phyloP scores from a whole-genome alignment of 2,888 invertebrate species.

The Macrophya annulata region DNA sequence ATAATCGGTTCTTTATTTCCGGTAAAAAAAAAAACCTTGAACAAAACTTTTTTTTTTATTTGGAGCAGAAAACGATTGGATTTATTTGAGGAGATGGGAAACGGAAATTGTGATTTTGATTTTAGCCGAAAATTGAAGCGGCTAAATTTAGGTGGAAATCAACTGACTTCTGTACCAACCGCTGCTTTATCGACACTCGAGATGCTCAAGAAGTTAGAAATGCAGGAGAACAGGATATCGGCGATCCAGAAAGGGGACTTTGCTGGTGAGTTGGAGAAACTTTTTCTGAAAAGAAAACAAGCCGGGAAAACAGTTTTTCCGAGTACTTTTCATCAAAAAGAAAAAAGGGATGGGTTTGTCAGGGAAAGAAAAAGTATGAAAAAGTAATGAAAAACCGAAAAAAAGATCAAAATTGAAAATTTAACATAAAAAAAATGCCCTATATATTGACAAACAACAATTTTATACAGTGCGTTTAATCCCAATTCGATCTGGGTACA shows the following conservation, averaged over 20 bases:
- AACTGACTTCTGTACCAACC: constrained; percentile 89
- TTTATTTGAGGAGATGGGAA: not conserved
- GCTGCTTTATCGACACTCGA: constrained; percentile 90
- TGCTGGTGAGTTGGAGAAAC: constrained; percentile 84
- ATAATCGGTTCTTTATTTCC: too few species aligned
- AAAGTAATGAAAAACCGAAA: too few species aligned
- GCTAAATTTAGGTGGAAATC: constrained; percentile 93
- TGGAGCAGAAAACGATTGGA: not conserved
- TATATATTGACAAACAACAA: too few species aligned
- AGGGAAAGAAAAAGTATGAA: too few species aligned
- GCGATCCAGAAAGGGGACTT: constrained; percentile 92
- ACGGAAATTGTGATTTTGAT: constrained; percentile 60
- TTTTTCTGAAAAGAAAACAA: not conserved
- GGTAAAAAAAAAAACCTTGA: too few species aligned
- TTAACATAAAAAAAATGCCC: not conserved
- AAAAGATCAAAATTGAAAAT: too few species aligned
- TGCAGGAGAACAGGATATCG: constrained; percentile 92
- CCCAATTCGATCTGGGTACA: too few species aligned
- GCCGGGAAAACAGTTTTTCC: too few species aligned
- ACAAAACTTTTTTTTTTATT: too few species aligned
- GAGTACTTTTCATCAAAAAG: too few species aligned
- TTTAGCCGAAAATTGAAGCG: constrained; percentile 88
- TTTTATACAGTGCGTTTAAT: too few species aligned
- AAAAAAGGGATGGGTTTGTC: too few species aligned
- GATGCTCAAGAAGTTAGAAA: constrained; percentile 91